Percentiles rank a stretch among this genome's conserved stretches.
These are phyloP conservation scores for Leptinotarsa lineolata DNA, from an alignment of 1,140 invertebrate genomes.

Conservation along the genomic window DNA sequence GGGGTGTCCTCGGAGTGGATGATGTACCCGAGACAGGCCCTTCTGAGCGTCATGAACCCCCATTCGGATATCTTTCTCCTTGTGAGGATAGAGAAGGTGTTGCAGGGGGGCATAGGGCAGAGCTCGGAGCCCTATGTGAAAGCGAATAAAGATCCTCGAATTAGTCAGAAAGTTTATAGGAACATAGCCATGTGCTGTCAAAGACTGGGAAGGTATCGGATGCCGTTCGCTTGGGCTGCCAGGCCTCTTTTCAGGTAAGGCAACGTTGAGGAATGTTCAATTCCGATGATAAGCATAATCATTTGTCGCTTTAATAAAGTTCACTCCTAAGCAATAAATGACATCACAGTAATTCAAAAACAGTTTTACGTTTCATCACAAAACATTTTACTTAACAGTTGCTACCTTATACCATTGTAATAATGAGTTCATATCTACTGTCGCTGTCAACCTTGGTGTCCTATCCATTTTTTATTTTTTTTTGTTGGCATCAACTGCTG, in stretches of 20 bases:
- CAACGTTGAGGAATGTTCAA: neutral
- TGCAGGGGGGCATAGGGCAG: conserved; percentile 87
- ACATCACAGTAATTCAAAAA: no score
- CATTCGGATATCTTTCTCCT: conserved; percentile 89
- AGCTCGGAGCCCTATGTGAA: conserved; percentile 86
- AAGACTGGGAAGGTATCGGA: conserved; percentile 85
- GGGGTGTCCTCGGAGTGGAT: conserved; percentile 69
- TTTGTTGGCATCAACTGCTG: no score
- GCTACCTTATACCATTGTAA: no score
- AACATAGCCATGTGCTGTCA: conserved; percentile 79
- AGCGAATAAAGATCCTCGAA: conserved; percentile 75
- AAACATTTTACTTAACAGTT: no score
- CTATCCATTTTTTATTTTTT: no score
- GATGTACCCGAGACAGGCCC: conserved; percentile 69
- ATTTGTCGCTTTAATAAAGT: no score
- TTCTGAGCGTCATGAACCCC: conserved; percentile 81
- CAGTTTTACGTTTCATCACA: no score
- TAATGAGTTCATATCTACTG: no score
- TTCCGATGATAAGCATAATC: conserved; percentile 4
- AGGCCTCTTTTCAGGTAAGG: conserved; percentile 74
- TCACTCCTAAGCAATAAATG: no score
- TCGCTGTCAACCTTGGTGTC: no score
- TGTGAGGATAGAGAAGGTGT: conserved; percentile 85
- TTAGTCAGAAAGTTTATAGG: conserved; percentile 82
- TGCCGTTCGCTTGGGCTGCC: conserved; percentile 96